These are phyloP conservation scores for Rhabdomys dilectus DNA, from an alignment of 2,113 vertebrate genomes.

Conservation along the genomic window DNA sequence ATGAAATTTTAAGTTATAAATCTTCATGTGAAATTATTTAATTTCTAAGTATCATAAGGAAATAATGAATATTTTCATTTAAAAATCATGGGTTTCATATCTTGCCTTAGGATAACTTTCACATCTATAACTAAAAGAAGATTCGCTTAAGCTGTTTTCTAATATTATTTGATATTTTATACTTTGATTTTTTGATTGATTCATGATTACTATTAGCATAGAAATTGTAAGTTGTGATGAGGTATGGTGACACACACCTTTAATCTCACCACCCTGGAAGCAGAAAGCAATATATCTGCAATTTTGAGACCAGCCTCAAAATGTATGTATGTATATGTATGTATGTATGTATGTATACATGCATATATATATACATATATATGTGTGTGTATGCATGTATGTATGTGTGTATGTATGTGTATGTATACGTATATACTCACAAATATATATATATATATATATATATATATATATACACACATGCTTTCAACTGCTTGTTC, in stretches of 20 bases:
- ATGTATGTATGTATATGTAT: no score
- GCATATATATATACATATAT: not conserved
- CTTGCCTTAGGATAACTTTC: not conserved
- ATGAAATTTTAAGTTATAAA: not conserved
- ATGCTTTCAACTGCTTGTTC: not conserved
- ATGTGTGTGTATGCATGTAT: no score
- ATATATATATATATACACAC: no score
- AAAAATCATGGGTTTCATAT: constrained; percentile 17
- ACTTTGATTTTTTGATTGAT: constrained; percentile 16
- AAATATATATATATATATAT: not conserved
- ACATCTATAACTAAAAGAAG: constrained; percentile 6
- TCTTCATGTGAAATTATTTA: no score
- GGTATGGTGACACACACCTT: not conserved
- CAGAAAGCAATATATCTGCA: not conserved
- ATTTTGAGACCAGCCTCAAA: not conserved
- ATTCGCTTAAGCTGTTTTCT: constrained; percentile 5
- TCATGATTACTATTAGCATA: not conserved
- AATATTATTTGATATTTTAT: constrained; percentile 52
- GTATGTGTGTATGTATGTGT: not conserved
- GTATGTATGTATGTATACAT: no score
- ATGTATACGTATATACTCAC: not conserved
- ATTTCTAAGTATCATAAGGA: constrained; percentile 32
- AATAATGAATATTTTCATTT: not conserved
- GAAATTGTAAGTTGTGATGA: constrained; percentile 13
- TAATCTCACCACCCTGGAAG: not conserved